Evolutionary conservation across 2,113 vertebrate genomes (phyloP), one percentile per base, ranked within the genome.

Genomic region (Hippopotamus amphibius): DNA sequence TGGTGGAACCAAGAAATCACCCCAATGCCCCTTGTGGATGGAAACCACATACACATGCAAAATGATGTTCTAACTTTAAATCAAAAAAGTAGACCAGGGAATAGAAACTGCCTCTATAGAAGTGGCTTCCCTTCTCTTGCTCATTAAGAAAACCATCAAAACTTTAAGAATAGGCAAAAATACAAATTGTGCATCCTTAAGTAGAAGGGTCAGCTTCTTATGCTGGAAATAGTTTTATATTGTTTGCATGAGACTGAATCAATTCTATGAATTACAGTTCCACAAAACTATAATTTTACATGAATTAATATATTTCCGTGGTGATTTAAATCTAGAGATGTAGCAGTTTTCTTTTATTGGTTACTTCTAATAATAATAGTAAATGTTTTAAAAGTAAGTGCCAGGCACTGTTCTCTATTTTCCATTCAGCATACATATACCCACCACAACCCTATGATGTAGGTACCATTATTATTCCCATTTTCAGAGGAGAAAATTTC

Each of bases 301-400:
- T 37, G 41, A 79, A 92, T 92, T 48, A 87, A 77, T 92, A 72
- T 90, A 71, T 55, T 91, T 96, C n/a, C 77, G 16, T 81, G 68
- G 68, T 61, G 8, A 81, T 63, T 15, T 90, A 74, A 85, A 59
- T 68, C 91, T 10, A 93, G 21, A 14, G 19, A 88, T 63, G n/a
- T 11, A 24, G 17, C 1, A 17, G 15, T 65, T 87, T 96, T 41
- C 30, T 81, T 7, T 74, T 76, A 43, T 33, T 94, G 24, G 46
- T 72, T 86, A 79, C 84, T 92, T 50, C 0, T 74, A 69, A 71
- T 55, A 92, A 71, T 65, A 43, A 76, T 12, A 43, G 55, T 37
- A 71, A 66, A 66, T 76, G 48, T 10, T 92, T 95, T 81, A 2
- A 71, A 66, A 81, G 65, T 68, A 80, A 80, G 15, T 41, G 2